Evolutionary conservation across 1,140 invertebrate species (phyloP).

Genomic region (Rhagoletis zephyria): DNA sequence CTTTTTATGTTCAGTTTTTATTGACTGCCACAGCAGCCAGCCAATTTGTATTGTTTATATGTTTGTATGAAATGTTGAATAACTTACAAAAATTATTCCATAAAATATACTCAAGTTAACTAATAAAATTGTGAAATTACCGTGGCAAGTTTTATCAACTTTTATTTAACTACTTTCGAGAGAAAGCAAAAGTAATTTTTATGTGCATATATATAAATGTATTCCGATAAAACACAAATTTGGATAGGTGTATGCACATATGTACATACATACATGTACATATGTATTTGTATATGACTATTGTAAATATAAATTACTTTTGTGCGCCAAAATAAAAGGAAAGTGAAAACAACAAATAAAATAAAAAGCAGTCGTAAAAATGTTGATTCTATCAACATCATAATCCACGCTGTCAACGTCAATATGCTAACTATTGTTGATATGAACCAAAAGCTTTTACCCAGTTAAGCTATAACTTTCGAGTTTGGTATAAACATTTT

Average conservation of each 20-base stretch:
- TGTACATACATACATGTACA: neutral
- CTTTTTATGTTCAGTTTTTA: neutral
- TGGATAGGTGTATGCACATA: neutral
- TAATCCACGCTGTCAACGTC: constrained; percentile 41
- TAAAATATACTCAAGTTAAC: neutral
- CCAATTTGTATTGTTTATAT: neutral
- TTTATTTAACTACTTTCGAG: constrained; percentile 6
- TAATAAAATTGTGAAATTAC: neutral
- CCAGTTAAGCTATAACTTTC: neutral
- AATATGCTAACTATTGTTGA: constrained; percentile 18
- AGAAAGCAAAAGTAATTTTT: neutral
- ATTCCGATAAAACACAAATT: neutral
- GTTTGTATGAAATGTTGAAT: neutral
- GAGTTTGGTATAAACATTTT: no score
- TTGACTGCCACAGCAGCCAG: constrained; percentile 8
- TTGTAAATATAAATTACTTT: constrained; percentile 24
- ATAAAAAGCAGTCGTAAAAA: constrained; percentile 18
- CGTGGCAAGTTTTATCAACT: neutral
- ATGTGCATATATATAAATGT: neutral
- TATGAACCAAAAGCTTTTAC: neutral
- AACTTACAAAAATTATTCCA: neutral
- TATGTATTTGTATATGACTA: neutral
- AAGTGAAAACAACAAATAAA: neutral
- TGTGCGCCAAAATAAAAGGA: neutral
- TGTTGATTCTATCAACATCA: constrained; percentile 43